These are phyloP conservation scores for Cardinalis cardinalis DNA, from an alignment of 2,113 vertebrate genomes.

Conservation along the genomic window DNA sequence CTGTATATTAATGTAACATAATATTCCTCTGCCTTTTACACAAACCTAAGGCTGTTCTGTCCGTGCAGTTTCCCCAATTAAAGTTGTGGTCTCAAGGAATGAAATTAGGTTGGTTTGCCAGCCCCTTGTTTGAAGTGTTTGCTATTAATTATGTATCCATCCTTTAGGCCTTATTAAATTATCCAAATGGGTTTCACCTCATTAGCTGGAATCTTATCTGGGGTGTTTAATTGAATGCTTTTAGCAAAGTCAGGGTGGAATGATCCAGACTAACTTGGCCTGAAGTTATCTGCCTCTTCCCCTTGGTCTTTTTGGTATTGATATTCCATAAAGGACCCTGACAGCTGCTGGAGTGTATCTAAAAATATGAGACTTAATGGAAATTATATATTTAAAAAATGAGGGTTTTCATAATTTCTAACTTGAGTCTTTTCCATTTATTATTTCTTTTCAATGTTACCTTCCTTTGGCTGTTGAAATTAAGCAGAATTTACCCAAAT, in stretches of 20 bases:
- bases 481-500: not conserved
- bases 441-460: not conserved
- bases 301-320: not conserved
- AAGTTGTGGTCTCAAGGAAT: not conserved
- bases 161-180: constrained; percentile 6
- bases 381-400: not conserved
- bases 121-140: not conserved
- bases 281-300: not conserved
- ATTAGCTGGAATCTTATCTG: not conserved
- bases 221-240: not conserved
- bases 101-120: not conserved
- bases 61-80: not conserved
- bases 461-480: not conserved
- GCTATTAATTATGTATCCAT: not conserved
- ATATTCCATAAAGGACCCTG: not conserved
- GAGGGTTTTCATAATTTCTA: not conserved
- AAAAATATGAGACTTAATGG: not conserved
- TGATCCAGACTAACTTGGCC: not conserved
- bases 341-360: not conserved
- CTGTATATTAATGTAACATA: not conserved
- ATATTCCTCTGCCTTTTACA: not conserved
- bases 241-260: not conserved
- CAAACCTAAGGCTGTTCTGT: not conserved
- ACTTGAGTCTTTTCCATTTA: not conserved
- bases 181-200: not conserved